phyloP scores from a whole-genome alignment of 2,113 vertebrate species.

The Coptodon bakossiorum region DNA sequence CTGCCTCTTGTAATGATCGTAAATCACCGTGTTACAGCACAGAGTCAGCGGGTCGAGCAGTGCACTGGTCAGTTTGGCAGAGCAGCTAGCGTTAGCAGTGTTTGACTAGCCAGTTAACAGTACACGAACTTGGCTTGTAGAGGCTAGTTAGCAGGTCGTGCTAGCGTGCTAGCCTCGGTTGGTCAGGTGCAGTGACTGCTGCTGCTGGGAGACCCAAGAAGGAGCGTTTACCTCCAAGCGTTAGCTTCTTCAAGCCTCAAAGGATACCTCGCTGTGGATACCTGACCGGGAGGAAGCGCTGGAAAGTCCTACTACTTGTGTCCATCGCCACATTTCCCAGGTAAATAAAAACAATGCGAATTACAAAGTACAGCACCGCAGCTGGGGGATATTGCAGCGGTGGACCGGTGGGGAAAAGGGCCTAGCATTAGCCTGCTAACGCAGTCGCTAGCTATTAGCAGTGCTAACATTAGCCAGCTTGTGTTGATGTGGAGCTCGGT shows the following conservation, averaged over 20 bases:
- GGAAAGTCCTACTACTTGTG: constrained; percentile 1
- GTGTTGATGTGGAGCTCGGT: constrained; percentile 1
- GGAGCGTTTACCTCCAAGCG: background rate
- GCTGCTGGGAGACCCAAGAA: constrained; percentile 31
- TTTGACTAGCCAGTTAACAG: constrained; percentile 40
- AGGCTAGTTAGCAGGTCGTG: constrained; percentile 50
- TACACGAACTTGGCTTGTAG: constrained; percentile 16
- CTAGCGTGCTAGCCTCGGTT: constrained; percentile 50
- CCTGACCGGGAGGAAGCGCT: background rate
- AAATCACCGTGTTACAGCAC: background rate
- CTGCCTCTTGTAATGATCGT: background rate
- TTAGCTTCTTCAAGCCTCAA: background rate
- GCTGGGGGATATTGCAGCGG: background rate
- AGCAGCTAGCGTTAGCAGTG: constrained; percentile 37
- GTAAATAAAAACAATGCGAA: constrained; percentile 28
- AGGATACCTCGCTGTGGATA: constrained; percentile 13
- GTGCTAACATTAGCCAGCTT: constrained; percentile 11
- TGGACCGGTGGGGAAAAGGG: constrained; percentile 5
- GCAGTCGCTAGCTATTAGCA: constrained; percentile 27
- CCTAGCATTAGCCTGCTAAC: constrained; percentile 52
- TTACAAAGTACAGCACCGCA: background rate
- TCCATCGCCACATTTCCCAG: constrained; percentile 3
- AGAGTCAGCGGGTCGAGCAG: background rate
- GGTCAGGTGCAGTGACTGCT: constrained; percentile 27
- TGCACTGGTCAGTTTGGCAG: constrained; percentile 4